Conservation (phyloP, 2,797 vertebrate species). For the Typhlichthys eigenmanni region DNA sequence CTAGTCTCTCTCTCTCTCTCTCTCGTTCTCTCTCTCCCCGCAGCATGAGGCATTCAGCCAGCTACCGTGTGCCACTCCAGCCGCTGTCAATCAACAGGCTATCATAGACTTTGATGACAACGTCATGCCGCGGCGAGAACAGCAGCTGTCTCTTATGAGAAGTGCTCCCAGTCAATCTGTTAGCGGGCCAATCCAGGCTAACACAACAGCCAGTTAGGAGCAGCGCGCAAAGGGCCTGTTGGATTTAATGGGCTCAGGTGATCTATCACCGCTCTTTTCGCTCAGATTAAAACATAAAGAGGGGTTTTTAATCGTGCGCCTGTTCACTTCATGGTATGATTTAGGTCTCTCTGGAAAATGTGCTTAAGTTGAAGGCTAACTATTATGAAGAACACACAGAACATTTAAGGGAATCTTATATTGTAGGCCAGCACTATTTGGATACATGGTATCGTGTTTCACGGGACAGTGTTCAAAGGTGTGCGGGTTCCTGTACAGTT, state of each 20-base stretch:
- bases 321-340: constrained; percentile 29
- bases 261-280: constrained; percentile 44
- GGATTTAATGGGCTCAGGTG: constrained; percentile 67
- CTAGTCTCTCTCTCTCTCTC: constrained; percentile 15
- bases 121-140: constrained; percentile 67
- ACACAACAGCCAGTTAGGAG: constrained; percentile 69
- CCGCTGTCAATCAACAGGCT: constrained; percentile 75
- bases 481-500: too few relatives aligned
- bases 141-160: constrained; percentile 79
- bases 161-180: constrained; percentile 76
- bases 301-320: constrained; percentile 24
- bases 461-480: too few relatives aligned
- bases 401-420: background rate
- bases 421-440: too few relatives aligned
- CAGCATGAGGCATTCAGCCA: constrained; percentile 59
- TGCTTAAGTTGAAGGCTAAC: constrained; percentile 8
- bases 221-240: constrained; percentile 53
- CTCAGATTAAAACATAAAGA: constrained; percentile 49
- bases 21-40: constrained; percentile 12
- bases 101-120: constrained; percentile 78
- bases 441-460: too few relatives aligned
- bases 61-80: constrained; percentile 52
- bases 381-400: background rate
- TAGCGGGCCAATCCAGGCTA: constrained; percentile 70
- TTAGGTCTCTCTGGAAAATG: constrained; percentile 32